Conservation (phyloP, 2,113 vertebrate species). For the Crypturellus undulatus region DNA sequence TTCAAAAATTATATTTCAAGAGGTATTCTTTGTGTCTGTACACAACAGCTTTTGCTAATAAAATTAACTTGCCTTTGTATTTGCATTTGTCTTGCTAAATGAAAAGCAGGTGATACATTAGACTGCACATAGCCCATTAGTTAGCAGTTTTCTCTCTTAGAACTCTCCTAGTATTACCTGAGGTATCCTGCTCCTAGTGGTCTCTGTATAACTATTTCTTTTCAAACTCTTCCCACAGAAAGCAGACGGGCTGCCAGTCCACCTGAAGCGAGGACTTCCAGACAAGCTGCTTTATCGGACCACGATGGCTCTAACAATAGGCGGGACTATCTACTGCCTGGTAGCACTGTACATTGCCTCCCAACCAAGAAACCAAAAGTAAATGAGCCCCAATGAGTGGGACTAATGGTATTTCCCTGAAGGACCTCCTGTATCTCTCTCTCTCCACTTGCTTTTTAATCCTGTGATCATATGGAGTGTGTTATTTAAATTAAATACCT, state of each 20-base stretch:
- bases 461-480: not conserved
- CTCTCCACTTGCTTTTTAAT: not conserved
- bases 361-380: conserved; percentile 82
- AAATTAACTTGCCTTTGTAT: not conserved
- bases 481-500: not conserved
- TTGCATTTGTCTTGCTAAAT: not conserved
- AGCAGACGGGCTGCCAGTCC: conserved; percentile 86
- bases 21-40: not conserved
- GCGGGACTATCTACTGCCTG: conserved; percentile 91
- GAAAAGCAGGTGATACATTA: not conserved
- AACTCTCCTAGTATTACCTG: not conserved
- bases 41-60: conserved; percentile 47
- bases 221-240: conserved; percentile 68
- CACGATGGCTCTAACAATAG: conserved; percentile 95
- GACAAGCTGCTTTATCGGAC: conserved; percentile 94
- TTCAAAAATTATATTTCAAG: not conserved
- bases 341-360: conserved; percentile 91
- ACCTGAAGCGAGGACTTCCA: conserved; percentile 89
- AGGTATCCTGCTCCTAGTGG: not conserved
- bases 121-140: not conserved
- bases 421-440: not conserved
- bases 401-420: not conserved
- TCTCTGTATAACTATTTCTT: not conserved
- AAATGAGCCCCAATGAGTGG: conserved; percentile 26
- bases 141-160: not conserved